Conservation (phyloP, 2,113 vertebrate species). For the Melanerpes formicivorus region DNA sequence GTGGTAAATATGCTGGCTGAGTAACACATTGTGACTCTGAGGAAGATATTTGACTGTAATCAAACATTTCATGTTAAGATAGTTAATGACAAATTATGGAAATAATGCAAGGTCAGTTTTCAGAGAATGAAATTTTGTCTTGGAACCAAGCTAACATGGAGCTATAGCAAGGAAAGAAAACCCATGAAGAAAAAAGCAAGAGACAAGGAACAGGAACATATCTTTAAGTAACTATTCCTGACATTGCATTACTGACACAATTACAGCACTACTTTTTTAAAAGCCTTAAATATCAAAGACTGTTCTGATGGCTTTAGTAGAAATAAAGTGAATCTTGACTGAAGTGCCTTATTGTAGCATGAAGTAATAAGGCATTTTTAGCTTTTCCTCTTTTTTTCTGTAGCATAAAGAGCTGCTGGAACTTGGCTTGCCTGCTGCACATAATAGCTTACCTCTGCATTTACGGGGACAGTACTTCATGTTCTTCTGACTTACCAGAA, state of each 20-base stretch:
- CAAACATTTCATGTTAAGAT: neutral
- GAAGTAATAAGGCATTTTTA: neutral
- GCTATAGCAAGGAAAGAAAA: neutral
- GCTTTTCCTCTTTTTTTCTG: neutral
- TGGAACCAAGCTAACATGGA: neutral
- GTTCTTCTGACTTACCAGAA: neutral
- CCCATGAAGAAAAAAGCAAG: neutral
- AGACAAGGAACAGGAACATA: neutral
- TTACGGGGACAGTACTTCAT: neutral
- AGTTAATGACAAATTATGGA: neutral
- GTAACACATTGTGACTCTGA: neutral
- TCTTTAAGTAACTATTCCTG: neutral
- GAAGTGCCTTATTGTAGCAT: neutral
- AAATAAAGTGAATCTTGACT: neutral
- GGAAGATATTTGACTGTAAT: fast-evolving
- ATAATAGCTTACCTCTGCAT: neutral
- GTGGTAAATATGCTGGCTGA: neutral
- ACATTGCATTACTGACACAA: neutral
- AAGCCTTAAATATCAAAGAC: neutral
- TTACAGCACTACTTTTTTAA: neutral
- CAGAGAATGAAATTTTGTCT: neutral
- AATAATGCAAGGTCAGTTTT: neutral
- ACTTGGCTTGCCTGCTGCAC: neutral
- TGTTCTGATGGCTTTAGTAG: neutral
- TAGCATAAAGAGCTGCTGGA: neutral